Base-by-base conservation (phyloP, 2,113 vertebrate genomes). In the Entomyzon cyanotis region DNA sequence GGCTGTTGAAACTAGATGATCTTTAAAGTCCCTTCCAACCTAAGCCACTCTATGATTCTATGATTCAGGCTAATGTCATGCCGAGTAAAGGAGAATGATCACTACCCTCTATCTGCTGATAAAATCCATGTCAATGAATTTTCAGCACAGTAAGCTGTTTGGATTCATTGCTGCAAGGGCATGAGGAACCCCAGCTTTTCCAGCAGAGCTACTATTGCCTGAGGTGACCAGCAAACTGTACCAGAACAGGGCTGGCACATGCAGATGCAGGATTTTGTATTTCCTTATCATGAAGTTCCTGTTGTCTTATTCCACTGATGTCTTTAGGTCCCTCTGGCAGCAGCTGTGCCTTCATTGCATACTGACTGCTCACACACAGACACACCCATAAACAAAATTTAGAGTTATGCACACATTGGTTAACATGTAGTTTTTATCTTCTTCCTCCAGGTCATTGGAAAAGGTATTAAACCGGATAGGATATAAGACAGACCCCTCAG, bases 201-300 rank as follows among this genome's bases (percentile, higher is more conserved):
- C 63, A 76, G 33, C 30, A 47, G 14, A 74, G 11, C 8, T 84
- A 10, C 8, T 7, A 31, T 20, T 15, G 11, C 39, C 47, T 8
- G 12, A 67, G 39, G 7, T 9, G 50, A 33, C 31, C 17, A 20
- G 3, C 19, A 81, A 44, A 17, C 18, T 70, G 31, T 39, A 35
- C 15, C 8, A 64, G 15, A 25, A 46, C 0, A 11, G 17, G 3
- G 1, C 5, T 87, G 33, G 9, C 8, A 67, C 1, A 0, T 37
- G 15, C 9, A 75, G 3, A 19, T 47, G 10, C 13, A 68, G 24
- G 31, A 49, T 11, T 60, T 86, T 46, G 10, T 12, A 64, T 47
- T 71, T 86, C 3, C 7, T 83, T 55, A 18, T 25, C 6, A 11
- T 15, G 23, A 55, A 35, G 6, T 27, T 55, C 24, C 44, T n/a